Evolutionary conservation across 2,113 vertebrate genomes (phyloP).

Genomic region (Natator depressus): DNA sequence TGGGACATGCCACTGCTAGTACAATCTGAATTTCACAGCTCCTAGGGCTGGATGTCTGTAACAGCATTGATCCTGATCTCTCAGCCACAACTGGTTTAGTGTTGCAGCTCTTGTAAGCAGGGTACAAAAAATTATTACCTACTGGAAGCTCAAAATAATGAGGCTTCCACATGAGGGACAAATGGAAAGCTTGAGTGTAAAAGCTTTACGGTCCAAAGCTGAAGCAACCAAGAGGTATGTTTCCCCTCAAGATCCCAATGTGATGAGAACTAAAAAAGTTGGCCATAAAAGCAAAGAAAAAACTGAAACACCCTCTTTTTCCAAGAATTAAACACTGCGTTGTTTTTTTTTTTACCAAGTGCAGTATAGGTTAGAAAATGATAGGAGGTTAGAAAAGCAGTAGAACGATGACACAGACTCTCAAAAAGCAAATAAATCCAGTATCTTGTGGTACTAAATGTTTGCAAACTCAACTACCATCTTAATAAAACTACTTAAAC

Average conservation of each 20-base stretch:
- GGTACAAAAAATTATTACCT: not conserved
- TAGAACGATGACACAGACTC: not conserved
- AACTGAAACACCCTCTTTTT: constrained; percentile 42
- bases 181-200: not conserved
- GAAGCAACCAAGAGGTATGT: not conserved
- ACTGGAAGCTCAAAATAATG: not conserved
- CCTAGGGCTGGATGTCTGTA: rapidly evolving
- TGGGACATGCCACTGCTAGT: not conserved
- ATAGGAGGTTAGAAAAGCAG: not conserved
- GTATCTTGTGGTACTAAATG: not conserved
- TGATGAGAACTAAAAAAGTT: not conserved
- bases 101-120: rapidly evolving
- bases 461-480: not conserved
- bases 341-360: constrained; percentile 39
- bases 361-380: constrained; percentile 33
- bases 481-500: constrained; percentile 3
- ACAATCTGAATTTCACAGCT: not conserved
- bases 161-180: not conserved
- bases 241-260: not conserved
- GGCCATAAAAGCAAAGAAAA: constrained; percentile 35
- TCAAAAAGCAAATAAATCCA: constrained; percentile 27
- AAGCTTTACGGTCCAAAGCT: not conserved
- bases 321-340: constrained; percentile 57
- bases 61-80: not conserved
- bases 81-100: not conserved